phyloP scores from a whole-genome alignment of 2,888 invertebrate species.

The Eupithecia subumbrata region DNA sequence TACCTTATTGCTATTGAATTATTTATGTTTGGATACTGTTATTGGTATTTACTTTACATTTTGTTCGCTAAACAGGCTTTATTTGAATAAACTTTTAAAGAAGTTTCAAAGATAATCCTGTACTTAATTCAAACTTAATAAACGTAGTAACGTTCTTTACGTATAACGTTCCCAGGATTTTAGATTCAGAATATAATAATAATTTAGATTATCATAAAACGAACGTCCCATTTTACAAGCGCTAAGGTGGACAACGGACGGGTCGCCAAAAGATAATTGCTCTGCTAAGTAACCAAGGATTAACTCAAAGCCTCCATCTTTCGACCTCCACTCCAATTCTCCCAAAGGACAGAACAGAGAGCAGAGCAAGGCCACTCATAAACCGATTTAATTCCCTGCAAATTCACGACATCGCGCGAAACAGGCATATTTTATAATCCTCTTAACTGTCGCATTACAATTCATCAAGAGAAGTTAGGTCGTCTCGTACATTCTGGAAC shows the following conservation, averaged over 20 bases:
- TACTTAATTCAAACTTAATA: not conserved
- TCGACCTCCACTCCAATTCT: slow-evolving; percentile 14
- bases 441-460: slow-evolving; percentile 50
- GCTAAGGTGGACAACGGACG: not conserved
- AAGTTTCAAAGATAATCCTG: not conserved
- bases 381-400: slow-evolving; percentile 31
- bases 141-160: not conserved
- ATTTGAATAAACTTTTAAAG: not conserved
- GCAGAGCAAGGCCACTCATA: slow-evolving; percentile 30
- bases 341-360: not conserved
- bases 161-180: not conserved
- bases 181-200: not conserved
- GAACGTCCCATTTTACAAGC: not conserved
- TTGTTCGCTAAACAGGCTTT: slow-evolving; percentile 8
- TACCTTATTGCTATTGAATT: slow-evolving; percentile 38
- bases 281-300: slow-evolving; percentile 1
- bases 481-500: slow-evolving; percentile 39
- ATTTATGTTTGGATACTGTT: slow-evolving; percentile 33
- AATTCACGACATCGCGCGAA: slow-evolving; percentile 33
- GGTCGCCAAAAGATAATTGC: not conserved
- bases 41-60: slow-evolving; percentile 28
- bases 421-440: slow-evolving; percentile 46
- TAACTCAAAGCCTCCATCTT: slow-evolving; percentile 12
- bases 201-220: not conserved
- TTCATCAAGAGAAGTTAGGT: slow-evolving; percentile 49